phyloP scores from a whole-genome alignment of 2,113 vertebrate species.

The Chaenocephalus aceratus region DNA sequence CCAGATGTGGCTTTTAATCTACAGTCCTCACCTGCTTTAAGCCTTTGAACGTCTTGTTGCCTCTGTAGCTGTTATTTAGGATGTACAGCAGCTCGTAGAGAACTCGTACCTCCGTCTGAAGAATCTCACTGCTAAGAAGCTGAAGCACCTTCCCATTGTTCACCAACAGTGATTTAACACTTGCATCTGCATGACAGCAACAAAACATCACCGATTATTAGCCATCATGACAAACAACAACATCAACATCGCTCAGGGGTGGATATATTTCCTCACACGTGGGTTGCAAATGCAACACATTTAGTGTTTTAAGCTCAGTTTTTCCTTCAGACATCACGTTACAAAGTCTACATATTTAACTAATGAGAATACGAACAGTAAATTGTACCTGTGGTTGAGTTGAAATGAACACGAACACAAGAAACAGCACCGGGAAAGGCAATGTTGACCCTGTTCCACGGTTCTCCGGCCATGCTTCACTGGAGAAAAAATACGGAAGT shows the following conservation, averaged over 20 bases:
- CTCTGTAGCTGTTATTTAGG: constrained; percentile 71
- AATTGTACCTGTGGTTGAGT: constrained; percentile 44
- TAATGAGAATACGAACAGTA: accelerated
- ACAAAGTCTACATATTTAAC: accelerated
- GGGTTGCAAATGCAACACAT: background rate
- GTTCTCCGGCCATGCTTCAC: constrained; percentile 54
- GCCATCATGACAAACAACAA: too few species aligned
- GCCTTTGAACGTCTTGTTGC: constrained; percentile 76
- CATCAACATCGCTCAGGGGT: background rate
- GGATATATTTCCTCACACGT: constrained; percentile 25
- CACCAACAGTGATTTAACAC: constrained; percentile 8
- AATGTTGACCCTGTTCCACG: constrained; percentile 70
- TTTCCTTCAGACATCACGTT: background rate
- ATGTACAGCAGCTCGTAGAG: constrained; percentile 78
- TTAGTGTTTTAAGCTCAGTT: background rate
- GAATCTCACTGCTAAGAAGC: constrained; percentile 66
- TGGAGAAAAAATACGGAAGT: constrained; percentile 37
- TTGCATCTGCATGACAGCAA: constrained; percentile 21
- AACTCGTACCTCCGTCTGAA: constrained; percentile 80
- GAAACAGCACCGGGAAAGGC: constrained; percentile 56
- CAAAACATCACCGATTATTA: background rate
- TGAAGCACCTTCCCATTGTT: constrained; percentile 53
- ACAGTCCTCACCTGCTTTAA: constrained; percentile 78
- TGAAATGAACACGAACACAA: constrained; percentile 35
- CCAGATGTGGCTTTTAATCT: too few species aligned